phyloP scores from a whole-genome alignment of 2,797 vertebrate genomes.

The Falco rusticolus region DNA sequence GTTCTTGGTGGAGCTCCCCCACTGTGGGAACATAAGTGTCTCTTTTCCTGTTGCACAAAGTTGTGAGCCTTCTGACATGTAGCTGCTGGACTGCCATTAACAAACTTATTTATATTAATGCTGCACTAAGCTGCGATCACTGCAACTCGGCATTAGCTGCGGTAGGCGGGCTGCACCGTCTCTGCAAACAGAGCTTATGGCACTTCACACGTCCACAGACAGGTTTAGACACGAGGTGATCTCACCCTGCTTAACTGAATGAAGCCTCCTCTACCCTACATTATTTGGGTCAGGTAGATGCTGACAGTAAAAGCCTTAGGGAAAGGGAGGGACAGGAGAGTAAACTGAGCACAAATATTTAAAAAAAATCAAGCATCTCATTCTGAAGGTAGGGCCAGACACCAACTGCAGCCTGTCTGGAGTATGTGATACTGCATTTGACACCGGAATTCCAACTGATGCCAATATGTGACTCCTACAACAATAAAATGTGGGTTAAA shows the following conservation, averaged over 20 bases:
- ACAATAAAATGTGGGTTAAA: constrained; percentile 15
- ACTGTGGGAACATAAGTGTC: constrained; percentile 66
- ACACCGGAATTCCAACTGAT: not conserved
- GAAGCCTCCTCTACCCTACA: not conserved
- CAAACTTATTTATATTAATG: constrained; percentile 22
- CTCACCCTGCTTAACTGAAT: not conserved
- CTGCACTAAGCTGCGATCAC: not conserved
- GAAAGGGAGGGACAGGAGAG: not conserved
- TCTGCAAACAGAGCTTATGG: not conserved
- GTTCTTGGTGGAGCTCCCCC: constrained; percentile 60
- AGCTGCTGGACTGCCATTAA: constrained; percentile 41
- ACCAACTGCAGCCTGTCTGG: not conserved
- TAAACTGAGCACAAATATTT: not conserved
- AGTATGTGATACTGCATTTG: not conserved
- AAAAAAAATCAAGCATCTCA: not conserved
- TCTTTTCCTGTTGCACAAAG: constrained; percentile 56
- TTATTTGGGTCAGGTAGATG: not conserved
- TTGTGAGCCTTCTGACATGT: constrained; percentile 23
- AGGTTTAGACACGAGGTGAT: not conserved
- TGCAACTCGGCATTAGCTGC: not conserved
- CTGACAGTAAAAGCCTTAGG: constrained; percentile 8
- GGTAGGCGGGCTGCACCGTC: not conserved
- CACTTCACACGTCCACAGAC: not conserved
- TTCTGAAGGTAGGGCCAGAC: not conserved
- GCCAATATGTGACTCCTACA: not conserved